These are phyloP conservation scores for Numida meleagris DNA, from an alignment of 2,113 vertebrate genomes.

Conservation along the genomic window DNA sequence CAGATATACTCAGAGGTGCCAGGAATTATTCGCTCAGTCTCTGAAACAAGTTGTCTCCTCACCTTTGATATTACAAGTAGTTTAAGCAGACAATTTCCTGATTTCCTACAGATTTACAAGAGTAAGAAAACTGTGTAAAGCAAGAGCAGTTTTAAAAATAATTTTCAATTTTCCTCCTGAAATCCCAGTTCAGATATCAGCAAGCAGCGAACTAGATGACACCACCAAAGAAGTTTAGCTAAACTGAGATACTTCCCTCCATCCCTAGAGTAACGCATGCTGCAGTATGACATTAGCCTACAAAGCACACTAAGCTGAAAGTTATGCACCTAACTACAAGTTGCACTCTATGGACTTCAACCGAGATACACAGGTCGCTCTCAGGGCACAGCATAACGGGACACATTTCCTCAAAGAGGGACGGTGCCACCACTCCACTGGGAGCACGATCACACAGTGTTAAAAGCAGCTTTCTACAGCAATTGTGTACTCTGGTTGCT, in stretches of 20 bases:
- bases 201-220: background rate
- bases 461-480: background rate
- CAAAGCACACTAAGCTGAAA: background rate
- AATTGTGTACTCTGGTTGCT: background rate
- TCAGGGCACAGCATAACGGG: background rate
- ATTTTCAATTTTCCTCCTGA: background rate
- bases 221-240: background rate
- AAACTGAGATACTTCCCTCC: background rate
- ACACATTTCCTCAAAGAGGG: background rate
- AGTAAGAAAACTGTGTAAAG: background rate
- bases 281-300: background rate
- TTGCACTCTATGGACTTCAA: background rate
- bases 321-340: background rate
- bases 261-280: background rate
- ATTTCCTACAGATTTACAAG: background rate
- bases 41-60: background rate
- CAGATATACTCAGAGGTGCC: background rate
- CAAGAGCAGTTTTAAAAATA: background rate
- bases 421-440: rapidly evolving
- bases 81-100: background rate
- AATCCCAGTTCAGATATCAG: background rate
- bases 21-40: background rate
- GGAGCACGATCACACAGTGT: rapidly evolving
- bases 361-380: background rate
- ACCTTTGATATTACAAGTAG: background rate